A percentile compares a stretch with the other conserved stretches of the same genome.
Conservation (phyloP, 2,113 vertebrate species). For the Meleagris gallopavo region DNA sequence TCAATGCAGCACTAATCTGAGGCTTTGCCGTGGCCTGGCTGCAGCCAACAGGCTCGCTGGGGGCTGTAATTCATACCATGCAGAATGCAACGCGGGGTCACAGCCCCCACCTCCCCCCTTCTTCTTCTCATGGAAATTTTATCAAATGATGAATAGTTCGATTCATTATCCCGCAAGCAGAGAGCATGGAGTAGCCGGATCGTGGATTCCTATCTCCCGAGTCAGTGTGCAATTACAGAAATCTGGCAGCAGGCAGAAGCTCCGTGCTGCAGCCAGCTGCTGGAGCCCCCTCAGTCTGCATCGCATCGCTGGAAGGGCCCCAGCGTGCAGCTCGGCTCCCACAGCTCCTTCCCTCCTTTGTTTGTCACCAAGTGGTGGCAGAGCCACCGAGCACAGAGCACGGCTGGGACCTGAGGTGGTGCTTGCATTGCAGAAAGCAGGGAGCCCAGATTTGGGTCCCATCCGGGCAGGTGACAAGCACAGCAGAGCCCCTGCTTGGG, state of each 20-base stretch:
- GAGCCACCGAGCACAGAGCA: background rate
- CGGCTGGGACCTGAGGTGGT: fast-evolving
- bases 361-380: background rate
- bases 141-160: conserved; percentile 25
- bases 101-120: background rate
- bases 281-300: background rate
- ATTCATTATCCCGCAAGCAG: conserved; percentile 13
- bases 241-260: background rate
- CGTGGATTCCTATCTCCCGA: conserved; percentile 32
- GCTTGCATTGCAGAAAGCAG: fast-evolving
- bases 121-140: conserved; percentile 37
- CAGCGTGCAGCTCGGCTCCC: background rate
- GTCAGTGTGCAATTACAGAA: background rate
- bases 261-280: background rate
- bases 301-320: background rate
- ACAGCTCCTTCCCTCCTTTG: conserved; percentile 43
- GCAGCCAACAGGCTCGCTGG: background rate
- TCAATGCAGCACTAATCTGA: conserved; percentile 30
- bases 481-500: fast-evolving
- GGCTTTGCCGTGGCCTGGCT: background rate
- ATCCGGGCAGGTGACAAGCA: fast-evolving
- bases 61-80: conserved; percentile 3
- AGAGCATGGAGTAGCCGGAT: background rate
- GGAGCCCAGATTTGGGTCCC: fast-evolving
- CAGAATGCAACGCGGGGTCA: background rate